Base-by-base conservation (phyloP, 2,888 invertebrate genomes). In the Dysmachus trigonus region DNA sequence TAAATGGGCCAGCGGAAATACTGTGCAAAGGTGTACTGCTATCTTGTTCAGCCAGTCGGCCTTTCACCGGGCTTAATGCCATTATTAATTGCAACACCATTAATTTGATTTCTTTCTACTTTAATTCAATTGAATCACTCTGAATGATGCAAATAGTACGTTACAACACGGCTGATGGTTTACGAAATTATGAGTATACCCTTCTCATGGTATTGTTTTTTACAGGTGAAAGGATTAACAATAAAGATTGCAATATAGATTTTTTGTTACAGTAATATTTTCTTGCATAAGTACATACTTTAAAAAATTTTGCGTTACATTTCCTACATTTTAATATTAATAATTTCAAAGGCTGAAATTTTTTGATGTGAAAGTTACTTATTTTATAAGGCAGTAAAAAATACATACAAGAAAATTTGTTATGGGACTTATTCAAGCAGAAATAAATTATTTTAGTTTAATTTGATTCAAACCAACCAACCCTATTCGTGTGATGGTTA, bases 61-160 rank as follows among this genome's bases (percentile, higher is more conserved):
- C 30, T 72, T 72, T 71, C 31, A 8, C 15, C 38, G 30, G 38
- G 7, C 18, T 72, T 71, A 83, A 83, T 41, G 41, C 38, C 38
- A 82, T 82, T 82, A 82, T 82, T 82, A 82, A 82, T 82, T 82
- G 62, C 47, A 27, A 71, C 82, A 22, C 82, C 82, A 62, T 82
- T 82, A 53, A 62, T 82, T 82, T 82, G 22, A 82, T 82, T 18
- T 22, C 62, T 74, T 33, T 18, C 31, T 31, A 7, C 15, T 35
- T 74, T 74, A 18, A 74, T 35, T 33, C 74, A 33, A 33, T 74
- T 8, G 74, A 1, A n/a, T 18, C 47, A 47, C 47, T 15, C 13
- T 47, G 47, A n/a, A 13, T 47, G 47, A 10, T 6, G 38, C 38
- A 38, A 38, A 7, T 38, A 10, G 1, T 7, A 8, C 10, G 8